Evolutionary conservation across 1,140 invertebrate species (phyloP).

Genomic region (Pinna nobilis): DNA sequence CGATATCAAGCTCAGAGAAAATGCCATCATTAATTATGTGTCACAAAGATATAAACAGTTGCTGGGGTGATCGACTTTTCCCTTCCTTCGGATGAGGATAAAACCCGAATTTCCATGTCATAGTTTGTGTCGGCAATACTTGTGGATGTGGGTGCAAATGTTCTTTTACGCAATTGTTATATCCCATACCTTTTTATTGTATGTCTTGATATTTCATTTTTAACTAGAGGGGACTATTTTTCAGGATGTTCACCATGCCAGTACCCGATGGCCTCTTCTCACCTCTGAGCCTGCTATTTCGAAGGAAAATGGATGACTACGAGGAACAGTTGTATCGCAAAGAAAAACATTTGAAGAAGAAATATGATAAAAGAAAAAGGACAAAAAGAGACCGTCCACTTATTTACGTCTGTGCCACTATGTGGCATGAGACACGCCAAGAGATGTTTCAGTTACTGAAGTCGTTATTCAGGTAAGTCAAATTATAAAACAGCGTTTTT

Average conservation of each 20-base stretch:
- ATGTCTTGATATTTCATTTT: background rate
- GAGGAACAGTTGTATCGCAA: conserved; percentile 75
- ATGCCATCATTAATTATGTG: too few relatives aligned
- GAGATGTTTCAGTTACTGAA: conserved; percentile 64
- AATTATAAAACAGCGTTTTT: too few relatives aligned
- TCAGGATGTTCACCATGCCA: conserved; percentile 88
- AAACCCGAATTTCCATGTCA: background rate
- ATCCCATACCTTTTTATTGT: background rate
- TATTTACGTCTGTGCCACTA: conserved; percentile 61
- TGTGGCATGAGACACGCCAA: conserved; percentile 63
- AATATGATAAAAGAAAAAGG: background rate
- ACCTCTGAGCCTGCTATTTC: conserved; percentile 95
- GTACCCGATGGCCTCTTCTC: conserved; percentile 94
- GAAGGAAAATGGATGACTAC: conserved; percentile 92
- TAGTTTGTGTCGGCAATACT: background rate
- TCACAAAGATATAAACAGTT: too few relatives aligned
- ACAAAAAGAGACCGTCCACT: conserved; percentile 36
- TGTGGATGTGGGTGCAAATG: background rate
- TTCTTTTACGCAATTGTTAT: background rate
- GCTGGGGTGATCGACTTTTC: too few relatives aligned
- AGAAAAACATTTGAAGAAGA: conserved; percentile 1
- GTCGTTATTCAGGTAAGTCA: conserved; percentile 60
- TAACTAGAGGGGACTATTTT: background rate
- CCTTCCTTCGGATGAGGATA: background rate
- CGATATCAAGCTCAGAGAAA: too few relatives aligned